phyloP scores from a whole-genome alignment of 2,797 vertebrate species.

The Gymnocypris eckloni region DNA sequence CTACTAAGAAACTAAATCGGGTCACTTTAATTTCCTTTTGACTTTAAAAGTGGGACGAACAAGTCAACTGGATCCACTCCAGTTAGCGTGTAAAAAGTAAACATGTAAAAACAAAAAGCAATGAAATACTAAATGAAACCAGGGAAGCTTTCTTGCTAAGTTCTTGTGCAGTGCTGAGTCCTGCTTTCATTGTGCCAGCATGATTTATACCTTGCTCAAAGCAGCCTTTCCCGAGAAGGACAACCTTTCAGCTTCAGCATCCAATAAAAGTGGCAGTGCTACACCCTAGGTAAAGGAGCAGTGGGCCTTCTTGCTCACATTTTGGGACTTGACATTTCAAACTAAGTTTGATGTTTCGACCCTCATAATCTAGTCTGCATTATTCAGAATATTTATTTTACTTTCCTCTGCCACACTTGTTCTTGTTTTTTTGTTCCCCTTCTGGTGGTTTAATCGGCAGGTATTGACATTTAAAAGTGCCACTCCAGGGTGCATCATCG shows the following conservation, averaged over 20 bases:
- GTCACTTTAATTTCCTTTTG: background rate
- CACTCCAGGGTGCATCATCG: too few species aligned
- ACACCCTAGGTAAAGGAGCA: slow-evolving; percentile 14
- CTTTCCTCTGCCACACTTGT: too few species aligned
- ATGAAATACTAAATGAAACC: background rate
- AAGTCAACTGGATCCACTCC: background rate
- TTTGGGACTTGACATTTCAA: slow-evolving; percentile 19
- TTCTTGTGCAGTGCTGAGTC: slow-evolving; percentile 24
- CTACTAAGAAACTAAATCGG: background rate
- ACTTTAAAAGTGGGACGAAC: background rate
- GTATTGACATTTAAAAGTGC: too few species aligned
- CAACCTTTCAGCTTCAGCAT: slow-evolving; percentile 12
- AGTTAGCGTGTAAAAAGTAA: background rate
- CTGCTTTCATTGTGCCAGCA: slow-evolving; percentile 55
- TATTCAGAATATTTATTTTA: too few species aligned
- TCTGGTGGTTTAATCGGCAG: too few species aligned
- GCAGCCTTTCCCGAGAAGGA: background rate
- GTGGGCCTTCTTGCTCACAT: slow-evolving; percentile 13
- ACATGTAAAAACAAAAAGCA: background rate
- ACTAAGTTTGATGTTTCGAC: too few species aligned
- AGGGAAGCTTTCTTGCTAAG: slow-evolving; percentile 14
- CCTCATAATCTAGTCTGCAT: too few species aligned
- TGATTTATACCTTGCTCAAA: slow-evolving; percentile 50
- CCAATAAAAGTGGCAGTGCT: slow-evolving; percentile 5
- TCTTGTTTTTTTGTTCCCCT: too few species aligned